Evolutionary conservation across 2,797 vertebrate species (phyloP), one percentile per base, ranked within the genome.

Genomic region (Vireo griseus): DNA sequence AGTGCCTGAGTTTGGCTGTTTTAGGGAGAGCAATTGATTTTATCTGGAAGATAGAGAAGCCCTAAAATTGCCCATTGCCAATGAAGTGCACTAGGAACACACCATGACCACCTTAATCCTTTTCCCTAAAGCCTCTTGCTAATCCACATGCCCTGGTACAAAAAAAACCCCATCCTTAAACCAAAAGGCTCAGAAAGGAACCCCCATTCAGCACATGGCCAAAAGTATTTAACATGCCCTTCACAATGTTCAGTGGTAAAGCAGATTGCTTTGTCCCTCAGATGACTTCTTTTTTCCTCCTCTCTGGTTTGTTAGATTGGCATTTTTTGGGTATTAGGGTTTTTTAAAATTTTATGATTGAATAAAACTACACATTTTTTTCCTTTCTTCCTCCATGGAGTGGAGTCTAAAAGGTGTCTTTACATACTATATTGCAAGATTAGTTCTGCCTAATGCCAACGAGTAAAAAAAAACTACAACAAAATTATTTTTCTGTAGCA

Each of bases 291-390:
- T 68, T n/a, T 59, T 28, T 9, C 40, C 18, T 28, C 11, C 28
- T 16, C 21, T 66, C 68, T 58, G 8, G 4, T 79, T 87, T 93
- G 15, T 11, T 84, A 21, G 35, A 21, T 19, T 35, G 39, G 61
- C 9, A 1, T 11, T 47, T 75, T n/a, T 65, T 31, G 20, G 47
- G 10, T 7, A 15, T 29, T 4, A 4, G 9, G n/a, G 2, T 1
- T 19, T 50, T 39, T 54, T 29, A 24, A 7, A 3, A 4, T 55
- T 62, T 73, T 78, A 69, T 76, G 35, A 58, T 85, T 47, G 44
- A 66, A 76, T 54, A 58, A 78, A 75, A 72, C 6, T 1, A 35
- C 15, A 18, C 1, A 1, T 17, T 50, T 68, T 68, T 35, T 42
- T 26, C 37, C 68, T 67, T 65, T 31, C 17, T 42, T 55, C 40